Conservation (phyloP, 2,113 vertebrate genomes). For the Natator depressus region DNA sequence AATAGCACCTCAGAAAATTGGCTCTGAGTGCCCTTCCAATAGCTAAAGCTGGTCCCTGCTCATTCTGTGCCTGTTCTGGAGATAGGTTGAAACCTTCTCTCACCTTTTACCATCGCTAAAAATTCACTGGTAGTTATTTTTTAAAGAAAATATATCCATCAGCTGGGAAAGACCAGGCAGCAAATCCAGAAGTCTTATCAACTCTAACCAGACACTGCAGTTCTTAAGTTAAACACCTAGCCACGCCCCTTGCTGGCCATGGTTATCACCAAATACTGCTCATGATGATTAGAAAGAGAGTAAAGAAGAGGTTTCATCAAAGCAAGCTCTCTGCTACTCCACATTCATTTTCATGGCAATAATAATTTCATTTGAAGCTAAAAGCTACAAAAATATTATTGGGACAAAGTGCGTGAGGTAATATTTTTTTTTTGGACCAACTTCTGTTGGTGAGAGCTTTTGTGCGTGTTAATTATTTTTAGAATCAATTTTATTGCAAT, state of each 20-base stretch:
- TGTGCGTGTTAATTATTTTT: no score
- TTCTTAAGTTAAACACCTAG: constrained; percentile 30
- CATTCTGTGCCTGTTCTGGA: background rate
- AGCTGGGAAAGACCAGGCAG: constrained; percentile 17
- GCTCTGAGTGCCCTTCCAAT: background rate
- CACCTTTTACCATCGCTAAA: background rate
- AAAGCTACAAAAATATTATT: background rate
- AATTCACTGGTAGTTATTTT: constrained; percentile 28
- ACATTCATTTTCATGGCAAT: background rate
- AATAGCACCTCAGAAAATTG: background rate
- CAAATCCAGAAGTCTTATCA: constrained; percentile 56
- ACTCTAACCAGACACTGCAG: constrained; percentile 17
- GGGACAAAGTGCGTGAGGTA: background rate
- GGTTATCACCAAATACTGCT: constrained; percentile 50
- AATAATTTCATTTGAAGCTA: background rate
- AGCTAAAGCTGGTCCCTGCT: background rate
- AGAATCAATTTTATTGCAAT: background rate
- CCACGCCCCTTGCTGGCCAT: constrained; percentile 56
- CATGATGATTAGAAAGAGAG: background rate
- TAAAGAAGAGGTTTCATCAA: constrained; percentile 16
- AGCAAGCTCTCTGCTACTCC: background rate
- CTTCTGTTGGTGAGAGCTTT: background rate
- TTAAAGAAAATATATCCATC: constrained; percentile 45
- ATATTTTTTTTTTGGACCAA: background rate
- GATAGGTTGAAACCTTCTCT: background rate